phyloP scores from a whole-genome alignment of 1,140 invertebrate genomes.

The Brachystomella parvula region DNA sequence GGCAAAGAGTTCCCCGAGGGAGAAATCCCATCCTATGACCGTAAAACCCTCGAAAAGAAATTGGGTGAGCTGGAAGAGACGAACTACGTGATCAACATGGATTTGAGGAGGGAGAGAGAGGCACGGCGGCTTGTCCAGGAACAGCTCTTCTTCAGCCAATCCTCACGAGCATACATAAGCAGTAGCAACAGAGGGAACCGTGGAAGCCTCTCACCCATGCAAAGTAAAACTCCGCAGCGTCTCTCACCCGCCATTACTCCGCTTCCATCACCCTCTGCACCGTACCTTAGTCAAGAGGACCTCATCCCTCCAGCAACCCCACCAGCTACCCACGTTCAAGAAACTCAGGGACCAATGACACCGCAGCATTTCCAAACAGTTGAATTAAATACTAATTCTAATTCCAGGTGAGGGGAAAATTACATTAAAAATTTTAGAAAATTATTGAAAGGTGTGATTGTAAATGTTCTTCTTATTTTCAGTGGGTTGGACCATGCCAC shows the following conservation, averaged over 20 bases:
- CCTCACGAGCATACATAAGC: slow-evolving; percentile 17
- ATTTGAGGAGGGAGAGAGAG: slow-evolving; percentile 28
- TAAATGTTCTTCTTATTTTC: no score
- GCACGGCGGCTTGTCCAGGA: slow-evolving; percentile 29
- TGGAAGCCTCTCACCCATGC: no score
- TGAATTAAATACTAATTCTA: not conserved
- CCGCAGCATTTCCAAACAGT: not conserved
- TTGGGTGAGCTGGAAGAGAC: slow-evolving; percentile 20
- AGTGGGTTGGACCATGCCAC: no score
- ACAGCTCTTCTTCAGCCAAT: slow-evolving; percentile 29
- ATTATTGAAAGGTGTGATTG: no score
- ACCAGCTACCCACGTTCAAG: not conserved
- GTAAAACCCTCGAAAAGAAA: slow-evolving; percentile 18
- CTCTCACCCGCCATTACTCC: not conserved
- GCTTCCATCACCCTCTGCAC: not conserved
- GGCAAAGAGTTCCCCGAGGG: not conserved
- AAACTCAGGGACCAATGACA: not conserved
- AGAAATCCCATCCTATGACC: slow-evolving; percentile 6
- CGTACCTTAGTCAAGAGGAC: not conserved
- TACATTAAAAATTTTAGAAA: no score
- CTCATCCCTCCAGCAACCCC: not conserved
- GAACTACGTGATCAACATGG: slow-evolving; percentile 24
- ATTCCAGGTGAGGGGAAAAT: no score
- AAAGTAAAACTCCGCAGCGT: not conserved
- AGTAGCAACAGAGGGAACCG: not conserved